Evolutionary conservation across 2,888 invertebrate genomes (phyloP), one percentile per base, ranked within the genome.

Genomic region (Crossocerus cetratus): DNA sequence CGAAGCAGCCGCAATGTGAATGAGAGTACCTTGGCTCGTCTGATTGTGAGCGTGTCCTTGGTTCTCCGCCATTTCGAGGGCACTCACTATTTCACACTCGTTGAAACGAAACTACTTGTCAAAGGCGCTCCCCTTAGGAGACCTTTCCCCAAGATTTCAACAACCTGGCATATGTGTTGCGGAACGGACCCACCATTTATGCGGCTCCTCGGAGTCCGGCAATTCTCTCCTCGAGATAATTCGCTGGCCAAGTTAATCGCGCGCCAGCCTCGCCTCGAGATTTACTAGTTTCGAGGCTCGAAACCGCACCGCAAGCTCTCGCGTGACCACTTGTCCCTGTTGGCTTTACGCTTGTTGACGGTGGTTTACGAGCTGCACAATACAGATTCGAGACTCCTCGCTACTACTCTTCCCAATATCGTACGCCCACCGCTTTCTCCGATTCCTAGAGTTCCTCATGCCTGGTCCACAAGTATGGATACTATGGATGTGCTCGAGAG

Each of bases 11-110:
- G 32, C 32, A 32, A 8, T 32, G 32, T 32, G 11, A 32, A 32
- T 32, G 8, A n/a, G 65, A 70, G 61, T 84, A 88, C 89, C 88
- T 84, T 87, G 88, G 81, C 83, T 93, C 91, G 93, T 92, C 91
- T 93, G 93, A 90, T 92, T 93, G 89, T 93, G 92, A 87, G 94
- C 93, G 91, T 94, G 93, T 91, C 93, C 93, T 91, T 93, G 93
- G 92, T 93, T 94, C 91, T 94, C 94, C 92, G 94, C 94, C 94
- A 94, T 94, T 92, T 90, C 91, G 89, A 74, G 69, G 21, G 68
- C 59, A 58, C 20, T 59, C 64, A 65, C 61, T 65, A 56, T 53
- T 43, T 69, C 65, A 65, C 64, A 67, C 67, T 53, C 14, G 16
- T 63, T 64, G 61, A 74, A 63, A 56, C 62, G 74, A 68, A 76